These are phyloP conservation scores for Apomyelois bistriatella DNA, from an alignment of 2,888 invertebrate genomes.

Conservation along the genomic window DNA sequence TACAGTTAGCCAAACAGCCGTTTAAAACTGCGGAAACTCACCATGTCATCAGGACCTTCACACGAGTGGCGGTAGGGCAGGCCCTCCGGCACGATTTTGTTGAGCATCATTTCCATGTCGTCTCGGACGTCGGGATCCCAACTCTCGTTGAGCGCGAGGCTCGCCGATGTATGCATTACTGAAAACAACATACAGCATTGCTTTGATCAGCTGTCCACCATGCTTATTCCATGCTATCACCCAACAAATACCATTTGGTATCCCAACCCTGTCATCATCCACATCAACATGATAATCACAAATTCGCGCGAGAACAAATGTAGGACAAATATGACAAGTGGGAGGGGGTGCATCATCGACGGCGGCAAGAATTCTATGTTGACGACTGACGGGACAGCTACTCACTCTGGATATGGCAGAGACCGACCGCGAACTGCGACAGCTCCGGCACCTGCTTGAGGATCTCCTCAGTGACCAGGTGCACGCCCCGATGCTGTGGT, in stretches of 20 bases:
- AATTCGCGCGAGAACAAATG: constrained; percentile 39
- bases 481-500: constrained; percentile 97
- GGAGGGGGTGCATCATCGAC: constrained; percentile 61
- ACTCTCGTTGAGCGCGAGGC: constrained; percentile 97
- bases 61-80: constrained; percentile 97
- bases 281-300: constrained; percentile 25
- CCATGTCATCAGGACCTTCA: constrained; percentile 99
- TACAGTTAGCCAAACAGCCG: neutral
- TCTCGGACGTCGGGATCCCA: constrained; percentile 99
- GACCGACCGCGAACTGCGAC: constrained; percentile 95
- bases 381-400: constrained; percentile 50
- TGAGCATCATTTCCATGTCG: constrained; percentile 99
- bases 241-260: neutral
- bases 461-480: constrained; percentile 98
- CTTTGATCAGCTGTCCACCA: constrained; percentile 48
- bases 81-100: constrained; percentile 98
- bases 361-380: constrained; percentile 58
- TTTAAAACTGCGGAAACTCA: constrained; percentile 58
- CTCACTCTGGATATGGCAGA: constrained; percentile 98
- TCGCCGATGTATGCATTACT: constrained; percentile 99
- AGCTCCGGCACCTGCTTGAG: constrained; percentile 96
- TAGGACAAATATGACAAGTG: constrained; percentile 56
- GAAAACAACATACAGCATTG: constrained; percentile 63
- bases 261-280: neutral
- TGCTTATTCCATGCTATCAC: constrained; percentile 20